Percentiles rank a stretch among this genome's conserved stretches.
Conservation (phyloP, 2,888 invertebrate species). For the Steinernema scapterisci region DNA sequence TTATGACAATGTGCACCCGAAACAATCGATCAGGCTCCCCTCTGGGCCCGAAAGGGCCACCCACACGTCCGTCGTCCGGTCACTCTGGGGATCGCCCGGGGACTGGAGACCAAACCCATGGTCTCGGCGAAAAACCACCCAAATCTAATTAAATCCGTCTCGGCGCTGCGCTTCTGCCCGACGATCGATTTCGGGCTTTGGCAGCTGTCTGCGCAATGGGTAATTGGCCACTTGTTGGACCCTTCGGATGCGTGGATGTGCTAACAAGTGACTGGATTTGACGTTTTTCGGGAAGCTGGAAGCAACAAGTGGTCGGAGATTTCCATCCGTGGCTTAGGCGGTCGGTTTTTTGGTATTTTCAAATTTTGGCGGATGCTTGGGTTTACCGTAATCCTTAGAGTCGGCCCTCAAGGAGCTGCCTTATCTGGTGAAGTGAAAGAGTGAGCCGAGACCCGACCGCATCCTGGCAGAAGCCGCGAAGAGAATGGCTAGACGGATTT, state of each 20-base stretch:
- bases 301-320: neutral
- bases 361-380: too few species aligned
- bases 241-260: neutral
- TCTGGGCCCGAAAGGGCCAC: neutral
- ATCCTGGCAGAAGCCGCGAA: too few species aligned
- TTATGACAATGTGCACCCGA: neutral
- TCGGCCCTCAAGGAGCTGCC: too few species aligned
- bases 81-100: neutral
- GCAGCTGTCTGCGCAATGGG: neutral
- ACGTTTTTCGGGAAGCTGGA: neutral
- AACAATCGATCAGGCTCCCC: neutral
- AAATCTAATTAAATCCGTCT: slow-evolving; percentile 20
- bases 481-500: too few species aligned
- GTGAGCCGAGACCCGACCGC: too few species aligned
- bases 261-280: neutral
- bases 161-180: neutral
- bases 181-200: neutral
- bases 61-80: neutral
- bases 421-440: too few species aligned
- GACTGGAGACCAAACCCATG: neutral
- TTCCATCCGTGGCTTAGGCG: too few species aligned
- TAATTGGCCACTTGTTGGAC: slow-evolving; percentile 3
- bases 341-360: too few species aligned
- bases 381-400: too few species aligned
- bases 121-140: neutral